These are phyloP conservation scores for Chrysopilus asiliformis DNA, from an alignment of 2,888 invertebrate species.

Conservation along the genomic window DNA sequence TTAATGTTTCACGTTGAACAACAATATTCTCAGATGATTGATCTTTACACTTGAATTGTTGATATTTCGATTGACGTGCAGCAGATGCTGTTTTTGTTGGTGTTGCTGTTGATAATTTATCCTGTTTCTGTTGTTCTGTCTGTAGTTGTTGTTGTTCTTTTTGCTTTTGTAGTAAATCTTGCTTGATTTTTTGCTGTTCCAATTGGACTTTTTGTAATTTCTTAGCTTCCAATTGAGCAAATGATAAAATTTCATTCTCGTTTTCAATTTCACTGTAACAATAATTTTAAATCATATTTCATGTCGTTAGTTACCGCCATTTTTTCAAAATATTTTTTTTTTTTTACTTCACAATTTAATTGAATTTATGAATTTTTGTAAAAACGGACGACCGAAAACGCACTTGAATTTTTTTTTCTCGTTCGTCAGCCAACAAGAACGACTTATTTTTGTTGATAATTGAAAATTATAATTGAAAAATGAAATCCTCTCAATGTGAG, in stretches of 20 bases:
- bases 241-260: constrained; percentile 37
- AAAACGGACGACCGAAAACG: too few species aligned
- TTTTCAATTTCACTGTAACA: constrained; percentile 37
- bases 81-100: too few species aligned
- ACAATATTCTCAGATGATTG: not conserved
- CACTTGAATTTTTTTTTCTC: not conserved
- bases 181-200: constrained; percentile 14
- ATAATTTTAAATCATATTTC: too few species aligned
- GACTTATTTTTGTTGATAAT: not conserved
- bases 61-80: not conserved
- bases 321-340: constrained; percentile 9
- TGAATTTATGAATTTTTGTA: constrained; percentile 1
- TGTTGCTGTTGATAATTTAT: too few species aligned
- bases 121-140: constrained; percentile 10
- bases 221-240: constrained; percentile 36
- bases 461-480: too few species aligned
- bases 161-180: constrained; percentile 9
- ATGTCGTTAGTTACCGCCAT: too few species aligned
- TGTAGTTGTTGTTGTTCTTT: constrained; percentile 13
- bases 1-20: constrained; percentile 10
- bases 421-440: not conserved
- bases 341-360: constrained; percentile 1
- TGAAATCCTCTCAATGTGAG: too few species aligned
- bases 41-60: not conserved
- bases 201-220: constrained; percentile 18